phyloP scores from a whole-genome alignment of 2,888 invertebrate genomes.

The Agonopterix alstromeriana region DNA sequence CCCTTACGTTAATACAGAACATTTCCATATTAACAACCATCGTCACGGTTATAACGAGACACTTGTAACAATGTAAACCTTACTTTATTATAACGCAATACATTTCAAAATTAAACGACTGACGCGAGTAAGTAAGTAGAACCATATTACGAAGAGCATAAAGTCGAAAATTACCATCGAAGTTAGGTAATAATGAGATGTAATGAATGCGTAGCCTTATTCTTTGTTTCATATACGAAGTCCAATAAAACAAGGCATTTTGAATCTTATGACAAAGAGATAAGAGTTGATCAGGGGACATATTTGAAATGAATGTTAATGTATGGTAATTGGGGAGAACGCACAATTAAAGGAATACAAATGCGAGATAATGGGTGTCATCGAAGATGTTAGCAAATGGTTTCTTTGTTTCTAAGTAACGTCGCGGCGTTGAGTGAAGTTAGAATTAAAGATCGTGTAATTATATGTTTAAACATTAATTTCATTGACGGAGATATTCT shows the following conservation, averaged over 20 bases:
- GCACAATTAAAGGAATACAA: slow-evolving; percentile 19
- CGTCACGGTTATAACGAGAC: neutral
- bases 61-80: neutral
- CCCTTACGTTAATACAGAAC: too few relatives aligned
- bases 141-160: slow-evolving; percentile 3
- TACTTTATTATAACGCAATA: neutral
- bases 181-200: slow-evolving; percentile 14
- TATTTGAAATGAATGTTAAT: slow-evolving; percentile 4
- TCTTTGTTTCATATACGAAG: too few relatives aligned
- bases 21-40: neutral
- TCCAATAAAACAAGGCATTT: too few relatives aligned
- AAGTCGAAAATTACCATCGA: slow-evolving; percentile 5
- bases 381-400: slow-evolving; percentile 1
- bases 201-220: slow-evolving; percentile 9
- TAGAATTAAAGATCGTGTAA: too few relatives aligned
- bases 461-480: too few relatives aligned
- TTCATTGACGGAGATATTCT: too few relatives aligned
- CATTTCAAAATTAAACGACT: neutral
- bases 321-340: slow-evolving; percentile 21
- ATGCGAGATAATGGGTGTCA: slow-evolving; percentile 5
- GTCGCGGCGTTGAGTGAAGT: too few relatives aligned
- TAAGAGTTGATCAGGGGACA: neutral
- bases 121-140: neutral
- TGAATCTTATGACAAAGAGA: too few relatives aligned
- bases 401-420: too few relatives aligned